Conservation (phyloP, 2,888 invertebrate species). For the Trichacis sp. region DNA sequence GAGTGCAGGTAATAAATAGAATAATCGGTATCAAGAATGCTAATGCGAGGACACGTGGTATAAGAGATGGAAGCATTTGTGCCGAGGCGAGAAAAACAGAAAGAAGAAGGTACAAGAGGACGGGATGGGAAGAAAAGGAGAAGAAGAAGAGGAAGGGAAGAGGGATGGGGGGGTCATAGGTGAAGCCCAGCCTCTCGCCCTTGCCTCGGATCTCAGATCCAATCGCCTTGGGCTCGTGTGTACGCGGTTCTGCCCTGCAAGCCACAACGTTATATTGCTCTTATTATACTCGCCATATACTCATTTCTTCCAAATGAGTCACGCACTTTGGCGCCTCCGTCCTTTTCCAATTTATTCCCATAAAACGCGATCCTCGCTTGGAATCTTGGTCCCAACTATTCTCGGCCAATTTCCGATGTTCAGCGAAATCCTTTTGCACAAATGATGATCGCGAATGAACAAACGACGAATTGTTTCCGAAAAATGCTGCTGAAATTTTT, state of each 20-base stretch:
- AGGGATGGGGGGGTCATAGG: constrained; percentile 55
- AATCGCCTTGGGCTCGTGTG: constrained; percentile 57
- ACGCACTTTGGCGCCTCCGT: no score
- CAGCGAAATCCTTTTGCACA: no score
- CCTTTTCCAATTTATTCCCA: no score
- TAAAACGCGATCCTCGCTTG: no score
- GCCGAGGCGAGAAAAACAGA: constrained; percentile 39
- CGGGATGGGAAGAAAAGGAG: constrained; percentile 40
- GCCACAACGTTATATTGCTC: constrained; percentile 62
- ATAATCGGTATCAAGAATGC: constrained; percentile 38
- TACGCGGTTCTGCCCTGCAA: constrained; percentile 48
- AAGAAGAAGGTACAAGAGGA: constrained; percentile 27
- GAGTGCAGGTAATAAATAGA: constrained; percentile 16
- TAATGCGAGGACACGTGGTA: constrained; percentile 29
- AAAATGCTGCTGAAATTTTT: no score
- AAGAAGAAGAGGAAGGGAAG: constrained; percentile 20
- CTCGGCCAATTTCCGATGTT: no score
- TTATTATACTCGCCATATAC: constrained; percentile 59
- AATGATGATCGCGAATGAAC: no score
- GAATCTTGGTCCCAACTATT: no score
- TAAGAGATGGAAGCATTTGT: constrained; percentile 38
- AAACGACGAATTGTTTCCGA: no score
- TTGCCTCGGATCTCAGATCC: constrained; percentile 61
- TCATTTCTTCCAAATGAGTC: no score
- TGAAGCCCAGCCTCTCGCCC: constrained; percentile 65